Conservation (phyloP, 2,113 vertebrate genomes). For the Syngnathoides biaculeatus region DNA sequence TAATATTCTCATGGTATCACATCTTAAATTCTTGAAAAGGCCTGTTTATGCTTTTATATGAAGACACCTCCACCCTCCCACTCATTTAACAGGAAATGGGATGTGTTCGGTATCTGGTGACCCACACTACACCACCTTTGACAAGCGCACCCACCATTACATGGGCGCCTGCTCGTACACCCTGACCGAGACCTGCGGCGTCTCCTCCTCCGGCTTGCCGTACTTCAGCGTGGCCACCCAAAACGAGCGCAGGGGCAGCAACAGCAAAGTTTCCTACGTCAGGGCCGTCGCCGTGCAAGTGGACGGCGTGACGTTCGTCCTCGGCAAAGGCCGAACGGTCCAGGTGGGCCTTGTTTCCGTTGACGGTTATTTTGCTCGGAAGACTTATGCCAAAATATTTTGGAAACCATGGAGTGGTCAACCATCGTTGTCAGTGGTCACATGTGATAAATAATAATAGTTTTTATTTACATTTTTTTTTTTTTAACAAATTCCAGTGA, state of each 20-base stretch:
- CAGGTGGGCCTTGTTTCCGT: constrained; percentile 65
- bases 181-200: constrained; percentile 75
- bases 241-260: constrained; percentile 81
- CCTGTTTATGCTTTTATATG: no score
- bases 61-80: no score
- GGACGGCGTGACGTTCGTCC: constrained; percentile 61
- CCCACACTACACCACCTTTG: constrained; percentile 77
- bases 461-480: no score
- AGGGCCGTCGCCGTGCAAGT: constrained; percentile 76
- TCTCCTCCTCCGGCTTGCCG: constrained; percentile 57
- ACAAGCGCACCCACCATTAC: constrained; percentile 76
- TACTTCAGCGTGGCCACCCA: constrained; percentile 80
- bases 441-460: no score
- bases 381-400: no score
- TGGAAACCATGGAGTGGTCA: no score
- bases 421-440: background rate
- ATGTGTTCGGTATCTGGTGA: constrained; percentile 71
- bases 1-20: no score
- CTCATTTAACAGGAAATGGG: constrained; percentile 34
- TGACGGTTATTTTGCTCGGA: no score
- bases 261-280: constrained; percentile 81
- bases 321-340: constrained; percentile 78
- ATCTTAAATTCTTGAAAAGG: no score
- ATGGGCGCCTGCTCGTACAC: constrained; percentile 89
- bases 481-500: no score